Base-by-base conservation (phyloP, 2,797 vertebrate species). In the Diplodus sargus region DNA sequence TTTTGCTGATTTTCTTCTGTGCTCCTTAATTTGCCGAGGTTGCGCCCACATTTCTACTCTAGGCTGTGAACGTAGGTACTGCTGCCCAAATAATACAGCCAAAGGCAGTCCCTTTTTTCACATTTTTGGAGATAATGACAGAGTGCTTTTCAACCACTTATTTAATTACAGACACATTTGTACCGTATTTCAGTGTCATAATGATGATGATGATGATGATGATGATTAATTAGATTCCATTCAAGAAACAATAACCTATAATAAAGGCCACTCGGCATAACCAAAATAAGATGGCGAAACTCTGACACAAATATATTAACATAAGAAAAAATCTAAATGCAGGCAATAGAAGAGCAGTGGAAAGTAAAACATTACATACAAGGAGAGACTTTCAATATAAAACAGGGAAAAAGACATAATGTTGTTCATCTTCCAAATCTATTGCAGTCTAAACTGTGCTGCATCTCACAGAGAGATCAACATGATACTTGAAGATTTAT, bases 101-200 rank as follows among this genome's bases (percentile, higher is more conserved):
- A 80, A 62, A 75, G 81, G 65, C 69, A 74, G 43, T 81, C 74
- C 60, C 63, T 82, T 82, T 80, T 69, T 52, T 81, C 48, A 67
- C 71, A 76, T 67, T 76, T 81, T 74, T 70, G 6, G 47, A 81
- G 60, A 78, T 75, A 74, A 87, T 85, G n/a, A 76, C 79, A 83
- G 60, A 48, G 42, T 10, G 18, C 39, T 39, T 39, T 39, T 39
- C 8, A 39, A 47, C 52, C 47, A 57, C 51, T 28, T 14, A 39
- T 34, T 23, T 10, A 67, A 70, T 43, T 52, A 30, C 12, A 62
- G 59, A 28, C 48, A 47, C 15, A 62, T 65, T 8, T 51, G 15
- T 23, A 2, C n/a, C 18, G 7, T 1, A 39, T 10, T 39, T 39
- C 34, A n/a, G n/a, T 30, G 25, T 39, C 58, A 15, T 14, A 18